phyloP scores from a whole-genome alignment of 2,888 invertebrate genomes.

The Phaedon cochleariae region DNA sequence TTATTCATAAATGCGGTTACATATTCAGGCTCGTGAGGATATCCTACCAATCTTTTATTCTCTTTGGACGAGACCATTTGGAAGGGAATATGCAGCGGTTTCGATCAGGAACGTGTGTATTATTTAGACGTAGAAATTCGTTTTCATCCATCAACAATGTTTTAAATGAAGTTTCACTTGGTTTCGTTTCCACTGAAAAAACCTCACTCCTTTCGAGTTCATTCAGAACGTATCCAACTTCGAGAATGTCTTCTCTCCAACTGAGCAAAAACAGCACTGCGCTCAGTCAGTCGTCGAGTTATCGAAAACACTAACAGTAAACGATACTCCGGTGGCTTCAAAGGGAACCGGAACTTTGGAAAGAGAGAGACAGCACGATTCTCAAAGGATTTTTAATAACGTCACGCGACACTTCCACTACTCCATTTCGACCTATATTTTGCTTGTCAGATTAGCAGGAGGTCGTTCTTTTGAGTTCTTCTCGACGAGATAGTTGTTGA shows the following conservation, averaged over 20 bases:
- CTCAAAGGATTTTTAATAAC: constrained; percentile 32
- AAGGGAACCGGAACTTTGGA: constrained; percentile 41
- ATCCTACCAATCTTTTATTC: neutral
- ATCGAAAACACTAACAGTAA: constrained; percentile 20
- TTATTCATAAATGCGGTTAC: constrained; percentile 56
- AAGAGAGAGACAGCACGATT: constrained; percentile 41
- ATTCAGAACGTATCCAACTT: neutral
- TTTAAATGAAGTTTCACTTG: too few relatives aligned
- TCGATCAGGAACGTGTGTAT: neutral
- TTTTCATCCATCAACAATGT: too few relatives aligned
- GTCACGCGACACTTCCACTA: constrained; percentile 30
- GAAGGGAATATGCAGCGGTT: neutral
- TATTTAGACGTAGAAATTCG: too few relatives aligned
- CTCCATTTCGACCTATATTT: constrained; percentile 24
- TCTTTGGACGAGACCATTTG: neutral
- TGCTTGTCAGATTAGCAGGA: neutral
- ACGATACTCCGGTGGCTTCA: constrained; percentile 21
- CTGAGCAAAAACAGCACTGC: constrained; percentile 12
- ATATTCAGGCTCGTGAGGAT: neutral
- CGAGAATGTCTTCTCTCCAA: neutral
- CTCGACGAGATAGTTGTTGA: neutral
- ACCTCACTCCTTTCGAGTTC: neutral
- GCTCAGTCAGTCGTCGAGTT: constrained; percentile 6
- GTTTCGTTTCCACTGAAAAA: too few relatives aligned
- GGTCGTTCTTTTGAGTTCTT: too few relatives aligned